Evolutionary conservation across 2,888 invertebrate genomes (phyloP).

Genomic region (Phengaris arion): DNA sequence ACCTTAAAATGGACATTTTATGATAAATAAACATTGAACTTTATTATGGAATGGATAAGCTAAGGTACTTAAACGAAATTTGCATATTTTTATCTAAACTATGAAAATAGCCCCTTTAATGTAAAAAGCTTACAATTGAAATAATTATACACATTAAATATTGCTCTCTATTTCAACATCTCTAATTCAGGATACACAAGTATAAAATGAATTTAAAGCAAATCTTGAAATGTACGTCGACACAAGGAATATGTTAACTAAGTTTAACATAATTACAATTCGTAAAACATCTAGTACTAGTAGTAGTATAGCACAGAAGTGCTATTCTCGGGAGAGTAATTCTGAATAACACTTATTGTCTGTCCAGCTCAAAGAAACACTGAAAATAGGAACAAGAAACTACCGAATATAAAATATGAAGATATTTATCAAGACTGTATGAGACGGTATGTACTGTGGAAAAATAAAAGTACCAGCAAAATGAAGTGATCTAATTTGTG

Average conservation of each 20-base stretch:
- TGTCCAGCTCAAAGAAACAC: slow-evolving; percentile 51
- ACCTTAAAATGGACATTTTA: not conserved
- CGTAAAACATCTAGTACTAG: not conserved
- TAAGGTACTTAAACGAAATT: not conserved
- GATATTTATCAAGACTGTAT: slow-evolving; percentile 43
- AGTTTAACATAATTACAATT: slow-evolving; percentile 2
- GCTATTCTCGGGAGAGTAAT: not conserved
- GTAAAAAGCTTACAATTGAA: too few relatives aligned
- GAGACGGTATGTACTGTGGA: slow-evolving; percentile 37
- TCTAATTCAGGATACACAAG: slow-evolving; percentile 7
- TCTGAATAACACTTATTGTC: slow-evolving; percentile 55
- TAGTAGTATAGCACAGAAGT: not conserved
- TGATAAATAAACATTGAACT: not conserved
- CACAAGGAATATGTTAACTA: slow-evolving; percentile 1
- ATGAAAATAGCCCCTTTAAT: not conserved
- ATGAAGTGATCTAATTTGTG: slow-evolving; percentile 44
- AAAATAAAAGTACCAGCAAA: slow-evolving; percentile 47
- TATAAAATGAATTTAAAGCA: slow-evolving; percentile 2
- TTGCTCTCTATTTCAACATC: slow-evolving; percentile 15
- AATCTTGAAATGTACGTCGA: slow-evolving; percentile 4
- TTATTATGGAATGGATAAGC: not conserved
- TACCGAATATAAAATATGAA: slow-evolving; percentile 37
- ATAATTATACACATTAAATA: slow-evolving; percentile 13
- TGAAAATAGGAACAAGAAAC: slow-evolving; percentile 37
- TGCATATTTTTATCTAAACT: not conserved